Evolutionary conservation across 2,113 vertebrate genomes (phyloP).

Genomic region (Saguinus imperator): DNA sequence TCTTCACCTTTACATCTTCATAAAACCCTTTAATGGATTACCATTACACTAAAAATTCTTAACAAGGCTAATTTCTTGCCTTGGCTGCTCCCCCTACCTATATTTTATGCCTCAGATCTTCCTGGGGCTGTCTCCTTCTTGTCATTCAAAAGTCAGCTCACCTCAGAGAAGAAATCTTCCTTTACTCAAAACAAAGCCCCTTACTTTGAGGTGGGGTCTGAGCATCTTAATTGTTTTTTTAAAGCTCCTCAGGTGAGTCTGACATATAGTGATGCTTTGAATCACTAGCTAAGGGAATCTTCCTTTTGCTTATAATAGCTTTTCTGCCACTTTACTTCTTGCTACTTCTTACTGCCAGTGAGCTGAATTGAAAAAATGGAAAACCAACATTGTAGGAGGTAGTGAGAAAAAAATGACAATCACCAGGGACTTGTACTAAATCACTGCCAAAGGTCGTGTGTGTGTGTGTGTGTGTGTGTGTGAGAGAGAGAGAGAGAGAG

Average conservation of each 20-base stretch:
- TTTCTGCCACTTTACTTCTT: not conserved
- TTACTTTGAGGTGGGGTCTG: not conserved
- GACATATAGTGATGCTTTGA: not conserved
- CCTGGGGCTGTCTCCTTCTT: not conserved
- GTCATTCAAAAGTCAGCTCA: not conserved
- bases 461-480: no score
- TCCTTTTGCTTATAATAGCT: not conserved
- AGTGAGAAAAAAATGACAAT: not conserved
- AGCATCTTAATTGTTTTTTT: not conserved
- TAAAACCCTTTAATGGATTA: not conserved
- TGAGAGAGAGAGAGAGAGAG: no score
- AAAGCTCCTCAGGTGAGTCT: not conserved
- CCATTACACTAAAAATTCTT: not conserved
- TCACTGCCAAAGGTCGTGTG: not conserved
- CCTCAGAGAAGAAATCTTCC: not conserved
- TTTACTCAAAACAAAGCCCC: not conserved
- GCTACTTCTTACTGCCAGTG: not conserved
- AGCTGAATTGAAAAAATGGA: slow-evolving; percentile 31
- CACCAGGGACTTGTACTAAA: not conserved
- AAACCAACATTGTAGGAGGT: not conserved
- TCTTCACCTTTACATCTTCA: not conserved
- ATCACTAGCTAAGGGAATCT: not conserved
- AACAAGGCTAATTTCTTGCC: not conserved
- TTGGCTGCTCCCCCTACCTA: not conserved
- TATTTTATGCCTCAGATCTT: not conserved